Conservation (phyloP, 1,140 invertebrate species). For the Temnothorax nylanderi region DNA sequence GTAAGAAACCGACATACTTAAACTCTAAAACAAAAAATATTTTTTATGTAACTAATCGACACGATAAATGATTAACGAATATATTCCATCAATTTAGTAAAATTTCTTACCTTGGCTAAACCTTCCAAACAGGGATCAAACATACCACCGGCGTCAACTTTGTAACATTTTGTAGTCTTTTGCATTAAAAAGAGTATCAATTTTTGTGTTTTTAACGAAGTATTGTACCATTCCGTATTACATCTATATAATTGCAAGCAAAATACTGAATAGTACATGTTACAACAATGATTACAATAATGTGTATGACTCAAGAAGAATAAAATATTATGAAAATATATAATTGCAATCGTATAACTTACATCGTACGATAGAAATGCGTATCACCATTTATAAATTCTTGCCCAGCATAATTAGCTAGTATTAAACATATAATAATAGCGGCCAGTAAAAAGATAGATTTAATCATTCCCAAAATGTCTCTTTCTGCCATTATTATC, state of each 20-base stretch:
- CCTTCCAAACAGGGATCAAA: conserved; percentile 28
- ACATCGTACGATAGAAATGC: not conserved
- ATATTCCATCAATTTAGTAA: not conserved
- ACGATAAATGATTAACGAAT: no score
- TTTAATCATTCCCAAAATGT: not conserved
- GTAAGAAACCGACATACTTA: conserved; percentile 17
- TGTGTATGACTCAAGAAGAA: not conserved
- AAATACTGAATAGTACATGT: no score
- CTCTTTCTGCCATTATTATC: not conserved
- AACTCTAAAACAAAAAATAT: not conserved
- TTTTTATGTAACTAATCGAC: not conserved
- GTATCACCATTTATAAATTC: conserved; percentile 24
- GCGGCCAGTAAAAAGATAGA: not conserved
- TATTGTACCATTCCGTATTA: conserved; percentile 33
- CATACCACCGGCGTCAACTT: conserved; percentile 33
- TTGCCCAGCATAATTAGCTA: conserved; percentile 26
- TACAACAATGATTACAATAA: no score
- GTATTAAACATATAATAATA: not conserved
- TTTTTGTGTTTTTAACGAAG: conserved; percentile 24
- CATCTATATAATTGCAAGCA: not conserved
- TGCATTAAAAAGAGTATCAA: conserved; percentile 20
- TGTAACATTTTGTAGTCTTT: conserved; percentile 35
- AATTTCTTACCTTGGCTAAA: conserved; percentile 19
- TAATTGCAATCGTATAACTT: not conserved
- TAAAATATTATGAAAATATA: not conserved